Evolutionary conservation across 2,888 invertebrate species (phyloP).

Genomic region (Amphipoea oculea): DNA sequence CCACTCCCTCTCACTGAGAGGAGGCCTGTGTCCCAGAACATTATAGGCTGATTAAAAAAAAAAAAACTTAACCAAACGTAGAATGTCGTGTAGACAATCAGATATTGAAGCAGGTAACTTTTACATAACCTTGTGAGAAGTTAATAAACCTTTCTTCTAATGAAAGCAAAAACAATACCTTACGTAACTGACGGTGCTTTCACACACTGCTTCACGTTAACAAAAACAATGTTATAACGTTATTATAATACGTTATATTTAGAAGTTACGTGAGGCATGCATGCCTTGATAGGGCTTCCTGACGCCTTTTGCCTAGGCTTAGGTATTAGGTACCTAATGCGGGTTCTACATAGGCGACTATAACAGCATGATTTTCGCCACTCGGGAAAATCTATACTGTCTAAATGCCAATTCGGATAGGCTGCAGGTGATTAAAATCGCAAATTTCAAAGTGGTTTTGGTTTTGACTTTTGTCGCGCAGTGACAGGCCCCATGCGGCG

Average conservation of each 20-base stretch:
- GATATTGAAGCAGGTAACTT: constrained; percentile 2
- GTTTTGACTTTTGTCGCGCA: background rate
- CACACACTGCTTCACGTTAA: constrained; percentile 20
- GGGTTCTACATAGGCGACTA: background rate
- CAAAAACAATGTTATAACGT: constrained; percentile 21
- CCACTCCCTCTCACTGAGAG: no score
- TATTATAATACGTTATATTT: constrained; percentile 31
- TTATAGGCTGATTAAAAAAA: no score
- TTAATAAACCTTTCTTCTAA: constrained; percentile 17
- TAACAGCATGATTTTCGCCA: background rate
- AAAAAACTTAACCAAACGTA: background rate
- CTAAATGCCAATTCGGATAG: background rate
- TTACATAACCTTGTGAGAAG: constrained; percentile 35
- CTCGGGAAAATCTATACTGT: background rate
- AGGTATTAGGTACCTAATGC: constrained; percentile 8
- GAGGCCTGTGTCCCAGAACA: no score
- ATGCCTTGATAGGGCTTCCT: constrained; percentile 57
- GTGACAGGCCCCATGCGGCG: background rate
- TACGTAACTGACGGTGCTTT: constrained; percentile 29
- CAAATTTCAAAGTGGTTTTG: background rate
- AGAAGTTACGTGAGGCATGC: constrained; percentile 52
- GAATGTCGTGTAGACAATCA: constrained; percentile 1
- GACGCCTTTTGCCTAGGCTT: constrained; percentile 43
- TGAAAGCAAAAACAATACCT: constrained; percentile 28
- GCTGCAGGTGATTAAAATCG: background rate